These are phyloP conservation scores for Nothobranchius kuhntae DNA, from an alignment of 2,113 vertebrate genomes.

Conservation along the genomic window DNA sequence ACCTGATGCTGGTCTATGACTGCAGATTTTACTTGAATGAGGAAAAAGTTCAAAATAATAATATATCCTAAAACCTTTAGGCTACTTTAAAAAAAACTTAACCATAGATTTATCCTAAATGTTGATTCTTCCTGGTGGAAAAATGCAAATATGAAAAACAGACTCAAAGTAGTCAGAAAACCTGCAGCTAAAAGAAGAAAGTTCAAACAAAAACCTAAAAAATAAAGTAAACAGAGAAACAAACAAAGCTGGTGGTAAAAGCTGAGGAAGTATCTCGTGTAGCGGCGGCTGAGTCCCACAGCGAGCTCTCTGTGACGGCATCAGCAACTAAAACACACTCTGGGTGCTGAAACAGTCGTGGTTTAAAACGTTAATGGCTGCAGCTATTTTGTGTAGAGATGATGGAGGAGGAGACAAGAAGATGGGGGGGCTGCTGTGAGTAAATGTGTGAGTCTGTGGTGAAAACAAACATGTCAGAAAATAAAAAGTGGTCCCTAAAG, in stretches of 20 bases:
- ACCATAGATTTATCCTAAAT: not conserved
- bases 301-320: too few relatives aligned
- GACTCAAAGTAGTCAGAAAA: too few relatives aligned
- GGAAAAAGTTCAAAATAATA: too few relatives aligned
- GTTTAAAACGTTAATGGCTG: not conserved
- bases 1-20: conserved; percentile 21
- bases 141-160: too few relatives aligned
- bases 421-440: conserved; percentile 34
- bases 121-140: not conserved
- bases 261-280: too few relatives aligned
- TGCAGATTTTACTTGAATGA: not conserved
- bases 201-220: conserved; percentile 30
- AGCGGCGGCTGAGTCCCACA: too few relatives aligned
- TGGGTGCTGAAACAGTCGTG: too few relatives aligned
- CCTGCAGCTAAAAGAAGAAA: conserved; percentile 16
- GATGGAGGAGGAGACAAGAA: conserved; percentile 15
- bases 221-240: conserved; percentile 4
- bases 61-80: too few relatives aligned
- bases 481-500: too few relatives aligned
- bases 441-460: conserved; percentile 1
- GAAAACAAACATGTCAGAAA: too few relatives aligned
- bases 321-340: too few relatives aligned
- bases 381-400: conserved; percentile 52
- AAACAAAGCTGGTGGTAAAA: not conserved
- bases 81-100: not conserved